A percentile compares a stretch with the other conserved stretches of the same genome.
Conservation (phyloP, 2,113 vertebrate species). For the Dasypus novemcinctus region DNA sequence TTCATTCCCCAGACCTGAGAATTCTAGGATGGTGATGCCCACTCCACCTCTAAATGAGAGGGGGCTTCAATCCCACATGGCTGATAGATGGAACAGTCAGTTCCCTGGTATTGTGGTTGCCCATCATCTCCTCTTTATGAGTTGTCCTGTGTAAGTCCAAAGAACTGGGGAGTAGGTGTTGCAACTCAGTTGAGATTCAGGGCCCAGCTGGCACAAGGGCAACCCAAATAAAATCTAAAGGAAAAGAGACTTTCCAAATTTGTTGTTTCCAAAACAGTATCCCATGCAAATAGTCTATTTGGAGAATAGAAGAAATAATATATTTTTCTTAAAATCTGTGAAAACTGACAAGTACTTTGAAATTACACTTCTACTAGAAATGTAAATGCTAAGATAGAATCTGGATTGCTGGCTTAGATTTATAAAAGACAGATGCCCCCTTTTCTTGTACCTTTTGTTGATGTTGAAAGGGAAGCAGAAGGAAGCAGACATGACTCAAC, state of each 20-base stretch:
- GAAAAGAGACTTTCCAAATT: neutral
- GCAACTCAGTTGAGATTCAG: too few relatives aligned
- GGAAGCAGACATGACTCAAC: too few relatives aligned
- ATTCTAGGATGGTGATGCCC: too few relatives aligned
- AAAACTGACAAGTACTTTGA: conserved; percentile 15
- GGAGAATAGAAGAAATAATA: neutral
- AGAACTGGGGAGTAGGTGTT: too few relatives aligned
- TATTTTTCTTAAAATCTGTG: neutral
- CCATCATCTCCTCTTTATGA: too few relatives aligned
- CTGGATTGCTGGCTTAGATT: neutral
- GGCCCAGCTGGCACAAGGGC: too few relatives aligned
- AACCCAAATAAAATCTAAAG: neutral
- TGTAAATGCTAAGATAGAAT: neutral
- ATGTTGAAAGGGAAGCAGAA: neutral
- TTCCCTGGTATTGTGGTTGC: too few relatives aligned
- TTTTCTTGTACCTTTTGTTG: neutral
- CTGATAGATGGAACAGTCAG: too few relatives aligned
- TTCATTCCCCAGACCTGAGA: too few relatives aligned
- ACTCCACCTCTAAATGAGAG: too few relatives aligned
- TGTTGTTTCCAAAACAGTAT: neutral
- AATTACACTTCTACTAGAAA: conserved; percentile 14
- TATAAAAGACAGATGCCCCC: neutral
- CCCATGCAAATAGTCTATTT: neutral
- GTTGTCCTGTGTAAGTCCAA: too few relatives aligned
- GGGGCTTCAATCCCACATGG: too few relatives aligned